A percentile compares a stretch with the other conserved stretches of the same genome.
Evolutionary conservation across 2,113 vertebrate genomes (phyloP).

Genomic region (Potamarius usumacintae): DNA sequence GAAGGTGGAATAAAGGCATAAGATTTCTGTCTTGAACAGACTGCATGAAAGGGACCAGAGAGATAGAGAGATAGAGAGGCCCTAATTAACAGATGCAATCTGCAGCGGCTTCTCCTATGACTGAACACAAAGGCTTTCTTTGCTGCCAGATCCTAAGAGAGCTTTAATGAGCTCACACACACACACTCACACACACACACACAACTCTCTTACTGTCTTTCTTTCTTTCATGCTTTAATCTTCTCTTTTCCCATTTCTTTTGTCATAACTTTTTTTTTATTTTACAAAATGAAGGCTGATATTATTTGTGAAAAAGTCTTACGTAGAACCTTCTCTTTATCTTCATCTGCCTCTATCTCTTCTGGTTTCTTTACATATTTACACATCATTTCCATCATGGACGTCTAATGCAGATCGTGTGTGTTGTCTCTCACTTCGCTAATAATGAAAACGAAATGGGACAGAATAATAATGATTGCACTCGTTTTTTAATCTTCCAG

Average conservation of each 20-base stretch:
- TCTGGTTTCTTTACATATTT: neutral
- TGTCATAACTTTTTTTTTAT: neutral
- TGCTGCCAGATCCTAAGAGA: conserved; percentile 2
- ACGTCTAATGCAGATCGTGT: neutral
- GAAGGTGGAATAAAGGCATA: too few relatives aligned
- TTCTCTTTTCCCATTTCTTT: neutral
- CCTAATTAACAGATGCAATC: conserved; percentile 30
- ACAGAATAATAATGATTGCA: neutral
- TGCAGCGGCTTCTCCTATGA: conserved; percentile 18
- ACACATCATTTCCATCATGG: neutral
- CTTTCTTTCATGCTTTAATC: neutral
- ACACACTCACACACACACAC: conserved; percentile 8
- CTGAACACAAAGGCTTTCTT: conserved; percentile 26
- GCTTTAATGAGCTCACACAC: conserved; percentile 10
- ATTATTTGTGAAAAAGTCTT: neutral
- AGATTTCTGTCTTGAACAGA: too few relatives aligned
- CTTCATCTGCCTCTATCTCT: neutral
- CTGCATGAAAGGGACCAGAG: too few relatives aligned
- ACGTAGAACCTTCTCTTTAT: neutral
- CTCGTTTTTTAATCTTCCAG: neutral
- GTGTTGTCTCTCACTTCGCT: neutral
- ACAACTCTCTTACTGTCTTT: neutral
- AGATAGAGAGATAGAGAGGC: neutral
- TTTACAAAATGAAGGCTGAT: neutral
- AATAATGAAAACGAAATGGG: neutral